A percentile compares a stretch with the other conserved stretches of the same genome.
These are phyloP conservation scores for Drosophila basisetae DNA, from an alignment of 2,888 invertebrate species.

Conservation along the genomic window DNA sequence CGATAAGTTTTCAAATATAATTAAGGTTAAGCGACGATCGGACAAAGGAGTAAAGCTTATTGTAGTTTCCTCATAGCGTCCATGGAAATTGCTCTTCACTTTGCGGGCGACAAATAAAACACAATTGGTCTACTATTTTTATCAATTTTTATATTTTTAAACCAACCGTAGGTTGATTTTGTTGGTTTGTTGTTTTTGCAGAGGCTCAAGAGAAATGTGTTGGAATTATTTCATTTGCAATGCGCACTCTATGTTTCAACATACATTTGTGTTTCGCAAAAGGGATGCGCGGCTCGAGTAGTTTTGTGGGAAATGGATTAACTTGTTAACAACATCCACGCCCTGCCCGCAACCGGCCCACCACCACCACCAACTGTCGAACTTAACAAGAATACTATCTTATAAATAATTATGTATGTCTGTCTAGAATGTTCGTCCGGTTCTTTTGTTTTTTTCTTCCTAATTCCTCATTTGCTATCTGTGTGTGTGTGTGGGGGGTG, in stretches of 20 bases:
- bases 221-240: slow-evolving; percentile 26
- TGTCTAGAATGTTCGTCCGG: slow-evolving; percentile 31
- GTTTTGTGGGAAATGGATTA: slow-evolving; percentile 14
- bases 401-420: slow-evolving; percentile 37
- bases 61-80: no score
- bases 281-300: slow-evolving; percentile 5
- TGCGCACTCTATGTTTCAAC: slow-evolving; percentile 34
- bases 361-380: slow-evolving; percentile 20
- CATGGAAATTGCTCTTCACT: background rate
- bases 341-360: slow-evolving; percentile 2
- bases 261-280: slow-evolving; percentile 19
- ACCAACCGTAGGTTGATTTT: slow-evolving; percentile 75
- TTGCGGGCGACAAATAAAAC: slow-evolving; percentile 41
- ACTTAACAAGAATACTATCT: slow-evolving; percentile 51
- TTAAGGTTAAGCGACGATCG: background rate
- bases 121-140: slow-evolving; percentile 80
- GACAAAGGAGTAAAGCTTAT: background rate
- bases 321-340: background rate
- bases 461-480: slow-evolving; percentile 11
- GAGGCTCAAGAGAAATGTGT: slow-evolving; percentile 44
- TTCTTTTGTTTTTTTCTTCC: slow-evolving; percentile 19
- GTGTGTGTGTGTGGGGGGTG: background rate
- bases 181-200: slow-evolving; percentile 67
- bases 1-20: background rate
- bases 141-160: slow-evolving; percentile 83